Evolutionary conservation across 2,113 vertebrate species (phyloP), one percentile per base, ranked within the genome.

Genomic region (Chamaea fasciata): DNA sequence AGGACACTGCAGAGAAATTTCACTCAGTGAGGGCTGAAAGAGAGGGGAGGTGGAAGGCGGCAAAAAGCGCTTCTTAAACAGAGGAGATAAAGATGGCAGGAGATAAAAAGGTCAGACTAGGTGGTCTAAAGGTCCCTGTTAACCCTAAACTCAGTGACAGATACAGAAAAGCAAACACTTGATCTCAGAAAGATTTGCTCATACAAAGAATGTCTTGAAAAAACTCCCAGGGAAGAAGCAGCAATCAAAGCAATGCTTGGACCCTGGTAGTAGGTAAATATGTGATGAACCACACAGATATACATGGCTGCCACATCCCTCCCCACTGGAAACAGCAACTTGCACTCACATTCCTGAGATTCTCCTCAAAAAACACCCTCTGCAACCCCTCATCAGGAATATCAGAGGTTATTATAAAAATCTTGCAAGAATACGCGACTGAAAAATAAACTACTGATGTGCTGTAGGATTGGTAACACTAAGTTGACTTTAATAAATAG

Each of bases 81-180:
- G 71, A 74, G 47, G 37, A 95, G 90, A 52, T 77, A 93, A 81
- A 97, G 85, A 70, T 56, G 44, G 68, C 33, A 86, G 68, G 75
- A 93, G 93, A 96, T 95, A 90, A 92, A 39, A 83, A 88, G 92
- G 92, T 93, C 90, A 87, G 83, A 65, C 26, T 16, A 90, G 94
- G 80, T 92, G 90, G 86, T 93, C 80, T 82, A 69, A 93, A 96
- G 92, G 88, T 95, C 83, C 75, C 57, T 76, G 62, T 80, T 87
- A 77, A 64, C 73, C 88, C 86, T 65, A 92, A 92, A 86, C 76
- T 76, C 86, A 42, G 60, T 49, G 88, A 87, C 83, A 75, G 88
- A 90, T 71, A 93, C 71, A 89, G 92, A 75, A 95, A 81, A 93
- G 92, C 85, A 96, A 96, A 96, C 73, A 93, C 41, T 17, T 89